Base-by-base conservation (phyloP, 2,888 invertebrate species). In the Hemistola chrysoprasaria region DNA sequence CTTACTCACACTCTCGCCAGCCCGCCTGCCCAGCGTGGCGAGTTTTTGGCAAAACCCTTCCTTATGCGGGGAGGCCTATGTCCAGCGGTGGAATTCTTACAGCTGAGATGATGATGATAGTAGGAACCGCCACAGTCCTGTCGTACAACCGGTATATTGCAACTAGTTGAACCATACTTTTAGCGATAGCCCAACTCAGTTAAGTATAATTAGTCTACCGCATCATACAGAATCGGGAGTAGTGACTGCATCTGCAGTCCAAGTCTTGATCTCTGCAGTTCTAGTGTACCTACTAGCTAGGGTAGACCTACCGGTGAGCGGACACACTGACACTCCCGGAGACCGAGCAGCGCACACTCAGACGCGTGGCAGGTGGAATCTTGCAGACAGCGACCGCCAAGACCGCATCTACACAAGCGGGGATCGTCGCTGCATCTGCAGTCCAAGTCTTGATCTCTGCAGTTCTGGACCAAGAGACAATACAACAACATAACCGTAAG, bases 281-380 rank as follows among this genome's bases (percentile, higher is more conserved):
- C n/a, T n/a, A n/a, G n/a, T n/a, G n/a, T n/a, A n/a, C n/a, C n/a
- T n/a, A n/a, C n/a, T n/a, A n/a, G n/a, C n/a, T n/a, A n/a, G n/a
- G 9, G 24, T 24, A 8, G 8, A 24, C 8, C 22, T 46, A 55
- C 55, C 50, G 52, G 52, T 26, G 46, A 35, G 6, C 38, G 39
- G n/a, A 34, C 50, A 51, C 90, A 90, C 7, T 57, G 56, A 56
- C 91, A 91, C 62, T 91, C 90, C 7, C 40, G 50, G 0, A 89
- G 65, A 0, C 85, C 84, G 0, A 90, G 58, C 3, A 70, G 44
- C 0, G 81, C 83, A 56, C 90, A 91, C 57, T 90, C 90, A 0
- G 80, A 73, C 1, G 89, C 90, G 49, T 87, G 86, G 40, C 90
- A 91, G 33, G 64, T 63, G 4, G 74, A 70, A 43, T 81, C 84